These are phyloP conservation scores for Octodon degus DNA, from an alignment of 2,113 vertebrate species.

Conservation along the genomic window DNA sequence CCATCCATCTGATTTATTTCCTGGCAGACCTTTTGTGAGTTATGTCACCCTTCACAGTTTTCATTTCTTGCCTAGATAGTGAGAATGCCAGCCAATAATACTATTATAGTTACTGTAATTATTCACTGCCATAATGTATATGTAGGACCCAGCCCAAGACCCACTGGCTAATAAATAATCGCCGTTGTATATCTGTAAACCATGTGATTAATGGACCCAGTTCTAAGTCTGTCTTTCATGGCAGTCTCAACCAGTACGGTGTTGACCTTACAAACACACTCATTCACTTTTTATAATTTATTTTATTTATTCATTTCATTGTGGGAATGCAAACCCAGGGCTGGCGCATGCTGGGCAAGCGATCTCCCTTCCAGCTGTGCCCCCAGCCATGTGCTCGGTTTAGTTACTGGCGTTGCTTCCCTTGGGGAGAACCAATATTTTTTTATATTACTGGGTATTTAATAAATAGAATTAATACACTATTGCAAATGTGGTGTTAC, in stretches of 20 bases:
- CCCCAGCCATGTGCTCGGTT: neutral
- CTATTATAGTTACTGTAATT: neutral
- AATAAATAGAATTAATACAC: neutral
- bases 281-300: neutral
- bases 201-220: neutral
- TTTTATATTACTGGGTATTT: neutral
- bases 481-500: neutral
- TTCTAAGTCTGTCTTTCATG: neutral
- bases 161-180: neutral
- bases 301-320: neutral
- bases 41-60: neutral
- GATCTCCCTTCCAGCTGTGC: neutral
- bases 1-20: too few species aligned
- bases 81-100: neutral
- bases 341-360: too few species aligned
- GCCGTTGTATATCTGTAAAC: neutral
- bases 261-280: neutral
- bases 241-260: neutral
- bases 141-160: neutral
- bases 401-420: neutral
- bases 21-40: neutral
- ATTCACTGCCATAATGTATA: neutral
- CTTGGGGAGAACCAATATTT: neutral
- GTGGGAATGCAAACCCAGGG: neutral
- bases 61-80: neutral